phyloP scores from a whole-genome alignment of 2,797 vertebrate species.

The Eremophila alpestris region DNA sequence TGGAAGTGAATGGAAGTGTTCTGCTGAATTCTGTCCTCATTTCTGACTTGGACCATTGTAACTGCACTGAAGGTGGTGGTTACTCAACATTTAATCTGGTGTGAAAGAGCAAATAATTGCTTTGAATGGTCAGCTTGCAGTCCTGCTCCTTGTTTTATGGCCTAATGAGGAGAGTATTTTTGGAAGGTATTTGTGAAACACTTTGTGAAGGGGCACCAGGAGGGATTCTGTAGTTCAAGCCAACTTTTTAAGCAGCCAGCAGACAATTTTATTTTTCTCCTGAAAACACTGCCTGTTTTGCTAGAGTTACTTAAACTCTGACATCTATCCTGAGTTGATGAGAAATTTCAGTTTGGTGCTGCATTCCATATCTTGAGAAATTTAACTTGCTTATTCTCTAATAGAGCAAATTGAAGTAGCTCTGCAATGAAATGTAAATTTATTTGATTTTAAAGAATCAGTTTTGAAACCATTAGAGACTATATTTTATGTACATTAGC shows the following conservation, averaged over 20 bases:
- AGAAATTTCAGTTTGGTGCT: not conserved
- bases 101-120: constrained; percentile 16
- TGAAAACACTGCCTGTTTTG: not conserved
- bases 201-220: not conserved
- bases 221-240: not conserved
- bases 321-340: not conserved
- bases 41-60: not conserved
- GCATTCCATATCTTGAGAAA: not conserved
- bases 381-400: not conserved
- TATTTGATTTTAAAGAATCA: not conserved
- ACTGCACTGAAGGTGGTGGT: not conserved
- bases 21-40: not conserved
- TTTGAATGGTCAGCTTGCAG: not conserved
- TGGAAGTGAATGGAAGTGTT: not conserved
- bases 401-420: not conserved
- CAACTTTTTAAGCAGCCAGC: not conserved
- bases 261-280: not conserved
- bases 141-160: not conserved
- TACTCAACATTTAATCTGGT: constrained; percentile 9
- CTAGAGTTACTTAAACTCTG: not conserved
- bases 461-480: not conserved
- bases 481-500: not conserved
- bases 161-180: constrained; percentile 39
- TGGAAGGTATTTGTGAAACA: not conserved
- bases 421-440: not conserved